Base-by-base conservation (phyloP, 2,113 vertebrate species). In the Colistium nudipinnis region DNA sequence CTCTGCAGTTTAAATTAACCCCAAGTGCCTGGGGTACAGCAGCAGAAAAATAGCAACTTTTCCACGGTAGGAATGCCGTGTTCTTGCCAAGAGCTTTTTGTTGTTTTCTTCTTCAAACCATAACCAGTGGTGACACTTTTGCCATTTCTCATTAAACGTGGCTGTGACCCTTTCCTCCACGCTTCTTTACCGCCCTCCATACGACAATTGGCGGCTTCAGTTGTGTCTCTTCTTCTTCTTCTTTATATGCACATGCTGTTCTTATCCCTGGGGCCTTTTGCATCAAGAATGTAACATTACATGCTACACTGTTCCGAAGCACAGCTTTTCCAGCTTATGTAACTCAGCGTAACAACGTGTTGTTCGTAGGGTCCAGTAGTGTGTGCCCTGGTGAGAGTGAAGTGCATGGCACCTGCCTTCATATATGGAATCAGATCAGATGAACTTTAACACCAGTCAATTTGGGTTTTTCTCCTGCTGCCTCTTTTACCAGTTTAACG, bases 81-180 rank as follows among this genome's bases (percentile, higher is more conserved):
- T 0, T 63, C 20, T 48, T 57, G 60, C 53, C 74, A 39, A 61
- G 59, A 78, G 60, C 45, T 2, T 70, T 63, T 67, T 66, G 24
- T 69, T 69, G 28, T 65, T 69, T 76, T 55, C 55, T 63, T 49
- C 47, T 70, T 80, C 45, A 63, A 63, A 71, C 24, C 47, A 74
- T 74, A 81, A 78, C 45, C 61, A 63, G 33, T 65, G 69, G 44
- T 69, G 74, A 82, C 31, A 19, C 45, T 73, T 84, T 78, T 59
- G 68, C 52, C 55, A 60, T 82, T 86, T 86, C 67, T 82, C 70
- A 76, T 84, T 84, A 84, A 74, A 70, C 65, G 60, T 55, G 52
- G 56, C 63, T 39, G 19, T 68, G 56, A 74, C 66, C 81, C 53
- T 65, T 59, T 70, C 76, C 53, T 65, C 62, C 31, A 17, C 13